Base-by-base conservation (phyloP, 1,140 invertebrate genomes). In the Drosophila ananassae region DNA sequence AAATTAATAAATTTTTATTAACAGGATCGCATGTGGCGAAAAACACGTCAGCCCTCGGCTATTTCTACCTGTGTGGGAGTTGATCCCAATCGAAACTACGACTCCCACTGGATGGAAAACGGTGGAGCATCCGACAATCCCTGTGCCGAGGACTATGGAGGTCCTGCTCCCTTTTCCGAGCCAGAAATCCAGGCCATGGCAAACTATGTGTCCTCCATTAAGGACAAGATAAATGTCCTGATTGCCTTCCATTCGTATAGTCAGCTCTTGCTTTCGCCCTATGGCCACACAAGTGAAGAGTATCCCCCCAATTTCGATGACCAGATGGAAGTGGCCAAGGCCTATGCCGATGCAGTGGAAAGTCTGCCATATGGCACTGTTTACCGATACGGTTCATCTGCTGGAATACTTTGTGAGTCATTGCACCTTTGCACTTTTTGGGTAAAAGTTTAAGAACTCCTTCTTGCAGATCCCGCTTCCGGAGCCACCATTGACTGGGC, bases 141-240 rank as follows among this genome's bases (percentile, higher is more conserved):
- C 0, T 96, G 96, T 66, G 93, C 91, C 2, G 94, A 96, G 0
- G 94, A 92, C 9, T 98, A 95, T 83, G 95, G 94, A 9, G 97
- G 97, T 0, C 90, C 93, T 0, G 90, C 92, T n/a, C 91, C 96
- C 0, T 97, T 96, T 72, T 97, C 96, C 0, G 97, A 98, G 92
- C 92, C 93, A 0, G 97, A 98, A 91, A 94, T 95, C 0, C 91
- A 91, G 34, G 93, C 94, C 3, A 90, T 97, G 6, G 92, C 94
- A 0, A 90, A 94, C 10, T 95, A 93, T 53, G 89, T 96, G 1
- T 73, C 91, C 28, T 74, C 91, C 2, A 92, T 94, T 22, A 92
- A 87, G 10, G 60, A 89, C 10, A 87, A 91, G 5, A 77, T 93
- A 0, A 93, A 93, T 21, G 64, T 94, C 4, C 93, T 94, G 73